Conservation (phyloP, 1,140 invertebrate genomes). For the Caligus rogercresseyi region DNA sequence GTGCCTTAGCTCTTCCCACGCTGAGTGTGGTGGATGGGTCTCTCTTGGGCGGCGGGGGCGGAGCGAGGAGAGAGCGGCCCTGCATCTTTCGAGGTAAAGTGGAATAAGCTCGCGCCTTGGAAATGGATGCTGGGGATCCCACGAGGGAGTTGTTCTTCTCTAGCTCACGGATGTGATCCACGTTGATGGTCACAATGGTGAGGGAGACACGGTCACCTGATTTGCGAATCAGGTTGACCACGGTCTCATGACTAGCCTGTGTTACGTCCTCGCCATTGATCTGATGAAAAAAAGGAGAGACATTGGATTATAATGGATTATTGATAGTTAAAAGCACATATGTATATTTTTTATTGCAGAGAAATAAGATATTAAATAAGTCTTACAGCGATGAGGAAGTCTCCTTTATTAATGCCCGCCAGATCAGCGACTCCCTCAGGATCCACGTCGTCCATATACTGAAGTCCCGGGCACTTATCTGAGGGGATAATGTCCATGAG, state of each 20-base stretch:
- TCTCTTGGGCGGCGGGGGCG: constrained; percentile 59
- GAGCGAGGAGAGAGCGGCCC: constrained; percentile 29
- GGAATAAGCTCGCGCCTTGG: constrained; percentile 39
- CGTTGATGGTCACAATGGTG: constrained; percentile 44
- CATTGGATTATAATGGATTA: too few relatives aligned
- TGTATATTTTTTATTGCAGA: not conserved
- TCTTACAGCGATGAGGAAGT: constrained; percentile 46
- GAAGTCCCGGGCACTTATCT: constrained; percentile 74
- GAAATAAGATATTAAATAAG: constrained; percentile 1
- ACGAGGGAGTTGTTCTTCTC: constrained; percentile 20
- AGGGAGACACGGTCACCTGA: constrained; percentile 83
- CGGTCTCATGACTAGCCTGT: constrained; percentile 82
- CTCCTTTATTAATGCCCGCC: constrained; percentile 79
- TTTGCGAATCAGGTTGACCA: constrained; percentile 82
- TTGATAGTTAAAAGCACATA: constrained; percentile 27
- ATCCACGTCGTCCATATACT: constrained; percentile 96
- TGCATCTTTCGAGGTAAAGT: constrained; percentile 44
- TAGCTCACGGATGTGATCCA: constrained; percentile 20
- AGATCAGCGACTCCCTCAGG: constrained; percentile 87
- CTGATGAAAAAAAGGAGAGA: too few relatives aligned
- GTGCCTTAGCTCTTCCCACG: constrained; percentile 65
- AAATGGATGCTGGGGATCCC: constrained; percentile 16
- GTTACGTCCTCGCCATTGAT: constrained; percentile 94
- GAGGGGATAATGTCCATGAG: constrained; percentile 67
- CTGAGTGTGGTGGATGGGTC: constrained; percentile 86